Evolutionary conservation across 2,888 invertebrate genomes (phyloP).

Genomic region (Synergus gifuensis): DNA sequence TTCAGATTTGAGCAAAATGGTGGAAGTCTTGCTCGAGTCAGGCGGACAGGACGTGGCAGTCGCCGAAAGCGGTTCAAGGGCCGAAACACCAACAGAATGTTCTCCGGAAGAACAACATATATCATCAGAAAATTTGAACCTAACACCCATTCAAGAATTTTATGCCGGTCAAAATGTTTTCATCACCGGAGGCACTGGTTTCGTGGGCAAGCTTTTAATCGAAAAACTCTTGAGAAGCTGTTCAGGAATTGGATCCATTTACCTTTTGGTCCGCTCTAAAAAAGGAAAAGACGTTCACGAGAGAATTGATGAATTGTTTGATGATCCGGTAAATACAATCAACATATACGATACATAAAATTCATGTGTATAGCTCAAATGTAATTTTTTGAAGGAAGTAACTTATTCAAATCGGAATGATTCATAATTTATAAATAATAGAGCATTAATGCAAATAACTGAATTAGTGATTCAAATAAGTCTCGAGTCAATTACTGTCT

Average conservation of each 20-base stretch:
- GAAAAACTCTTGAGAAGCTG: conserved; percentile 85
- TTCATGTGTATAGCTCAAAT: not conserved
- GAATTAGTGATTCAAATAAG: conserved; percentile 37
- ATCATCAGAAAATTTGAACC: conserved; percentile 56
- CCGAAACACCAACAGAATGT: conserved; percentile 65
- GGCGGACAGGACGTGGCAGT: conserved; percentile 73
- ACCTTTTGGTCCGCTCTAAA: conserved; percentile 81
- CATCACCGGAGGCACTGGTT: conserved; percentile 84
- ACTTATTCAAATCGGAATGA: conserved; percentile 18
- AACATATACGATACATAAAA: not conserved
- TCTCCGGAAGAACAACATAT: conserved; percentile 56
- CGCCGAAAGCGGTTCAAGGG: conserved; percentile 65
- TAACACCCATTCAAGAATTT: conserved; percentile 78
- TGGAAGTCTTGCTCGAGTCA: conserved; percentile 73
- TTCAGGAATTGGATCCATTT: conserved; percentile 81
- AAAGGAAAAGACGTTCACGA: conserved; percentile 79
- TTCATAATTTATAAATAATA: conserved; percentile 2
- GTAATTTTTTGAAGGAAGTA: conserved; percentile 17
- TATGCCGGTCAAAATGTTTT: conserved; percentile 80
- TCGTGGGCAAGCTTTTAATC: conserved; percentile 84
- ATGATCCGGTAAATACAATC: conserved; percentile 69
- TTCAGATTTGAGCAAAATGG: conserved; percentile 63
- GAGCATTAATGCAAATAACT: conserved; percentile 18
- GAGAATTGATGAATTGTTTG: conserved; percentile 79
- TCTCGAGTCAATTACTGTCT: conserved; percentile 25